Conservation (phyloP, 2,888 invertebrate species). For the Pocota personata region DNA sequence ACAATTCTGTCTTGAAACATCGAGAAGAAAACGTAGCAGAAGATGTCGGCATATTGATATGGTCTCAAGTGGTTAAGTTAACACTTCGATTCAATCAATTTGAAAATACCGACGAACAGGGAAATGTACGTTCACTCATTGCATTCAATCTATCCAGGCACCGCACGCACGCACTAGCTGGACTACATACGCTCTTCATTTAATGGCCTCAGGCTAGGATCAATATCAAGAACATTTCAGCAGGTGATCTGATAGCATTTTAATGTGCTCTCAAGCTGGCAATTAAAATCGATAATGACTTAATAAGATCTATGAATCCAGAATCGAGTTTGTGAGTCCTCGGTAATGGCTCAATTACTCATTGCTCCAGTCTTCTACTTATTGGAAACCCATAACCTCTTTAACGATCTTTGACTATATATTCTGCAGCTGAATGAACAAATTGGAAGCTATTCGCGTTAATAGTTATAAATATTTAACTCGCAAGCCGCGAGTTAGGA, state of each 20-base stretch:
- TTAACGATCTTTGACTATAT: constrained; percentile 32
- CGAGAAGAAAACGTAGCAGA: too few species aligned
- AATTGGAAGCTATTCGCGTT: constrained; percentile 19
- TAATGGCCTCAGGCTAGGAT: neutral
- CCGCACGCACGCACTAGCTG: neutral
- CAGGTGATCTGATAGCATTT: constrained; percentile 18
- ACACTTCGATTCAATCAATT: neutral
- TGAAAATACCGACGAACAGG: too few species aligned
- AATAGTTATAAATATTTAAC: neutral
- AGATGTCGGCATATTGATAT: too few species aligned
- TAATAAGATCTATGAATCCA: constrained; percentile 18
- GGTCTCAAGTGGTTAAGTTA: too few species aligned
- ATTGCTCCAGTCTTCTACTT: constrained; percentile 25
- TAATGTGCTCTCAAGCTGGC: constrained; percentile 12
- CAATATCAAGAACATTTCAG: neutral
- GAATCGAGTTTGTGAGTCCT: constrained; percentile 1
- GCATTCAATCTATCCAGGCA: neutral
- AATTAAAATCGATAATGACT: constrained; percentile 24
- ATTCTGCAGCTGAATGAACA: neutral
- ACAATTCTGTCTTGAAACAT: too few species aligned
- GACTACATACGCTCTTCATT: neutral
- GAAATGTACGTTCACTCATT: too few species aligned
- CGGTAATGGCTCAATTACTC: constrained; percentile 55
- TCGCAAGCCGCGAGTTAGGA: neutral
- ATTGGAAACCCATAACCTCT: constrained; percentile 46